Evolutionary conservation across 2,113 vertebrate species (phyloP).

Genomic region (Apaloderma vittatum): DNA sequence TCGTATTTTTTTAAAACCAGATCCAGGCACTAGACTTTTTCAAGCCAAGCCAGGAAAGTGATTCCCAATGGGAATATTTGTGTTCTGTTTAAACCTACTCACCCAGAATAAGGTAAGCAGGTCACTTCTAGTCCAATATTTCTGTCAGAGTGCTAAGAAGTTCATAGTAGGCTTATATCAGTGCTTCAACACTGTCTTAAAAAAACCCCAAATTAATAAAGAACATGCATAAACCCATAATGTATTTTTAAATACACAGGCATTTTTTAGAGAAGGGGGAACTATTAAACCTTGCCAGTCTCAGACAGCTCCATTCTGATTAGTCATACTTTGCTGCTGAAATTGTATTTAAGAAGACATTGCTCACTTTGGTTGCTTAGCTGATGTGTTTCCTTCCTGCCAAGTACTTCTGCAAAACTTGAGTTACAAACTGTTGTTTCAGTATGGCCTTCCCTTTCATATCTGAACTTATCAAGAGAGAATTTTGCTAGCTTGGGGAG

Average conservation of each 20-base stretch:
- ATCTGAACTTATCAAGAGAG: background rate
- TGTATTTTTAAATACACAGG: background rate
- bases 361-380: background rate
- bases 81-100: slow-evolving; percentile 29
- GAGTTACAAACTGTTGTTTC: background rate
- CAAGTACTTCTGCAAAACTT: background rate
- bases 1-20: background rate
- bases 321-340: background rate
- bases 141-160: background rate
- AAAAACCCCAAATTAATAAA: background rate
- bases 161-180: background rate
- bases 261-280: background rate
- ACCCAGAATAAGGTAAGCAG: background rate
- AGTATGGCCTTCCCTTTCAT: background rate
- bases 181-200: background rate
- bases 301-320: background rate
- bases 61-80: background rate
- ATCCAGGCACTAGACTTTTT: background rate
- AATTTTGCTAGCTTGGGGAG: background rate
- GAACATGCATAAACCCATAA: background rate
- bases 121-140: background rate
- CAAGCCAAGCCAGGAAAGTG: background rate
- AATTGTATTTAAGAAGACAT: background rate
- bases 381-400: background rate
- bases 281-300: background rate